Base-by-base conservation (phyloP, 1,140 invertebrate species). In the Pogonomyrmex californicus region DNA sequence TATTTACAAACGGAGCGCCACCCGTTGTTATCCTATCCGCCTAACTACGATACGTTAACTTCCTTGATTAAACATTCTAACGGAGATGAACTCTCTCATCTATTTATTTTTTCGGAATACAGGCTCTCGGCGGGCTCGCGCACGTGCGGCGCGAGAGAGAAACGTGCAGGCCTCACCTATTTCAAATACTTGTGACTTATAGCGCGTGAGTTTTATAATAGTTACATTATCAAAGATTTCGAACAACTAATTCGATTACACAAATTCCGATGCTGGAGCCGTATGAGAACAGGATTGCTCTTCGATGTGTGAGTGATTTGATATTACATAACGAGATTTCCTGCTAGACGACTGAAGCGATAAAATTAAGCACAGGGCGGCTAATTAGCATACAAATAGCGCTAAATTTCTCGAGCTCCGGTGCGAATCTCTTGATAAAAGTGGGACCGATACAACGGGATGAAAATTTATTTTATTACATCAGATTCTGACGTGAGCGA, bases 51-150 rank as follows among this genome's bases (percentile, higher is more conserved):
- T 47, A 71, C 30, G 63, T 77, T 51, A 75, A 76, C 83, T 63
- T 71, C 23, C 7, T 66, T 23, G 86, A 41, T 86, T 75, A 87
- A 79, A 87, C 86, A 86, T 56, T 79, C 66, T 51, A 75, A 70
- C 47, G 51, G 33, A 85, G 36, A 60, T 71, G 44, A 63, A 60
- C 83, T 47, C 83, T 75, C 63, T 38, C 63, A 86, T 78, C 36
- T 87, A 73, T 87, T 87, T 87, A 58, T 86, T 79, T 79, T 78
- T 70, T 49, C 54, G 60, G 10, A 83, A 87, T 58, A 51, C 60
- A 66, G 44, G 47, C 36, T 54, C 38, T 60, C 23, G 38, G 49
- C 44, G 56, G 23, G 23, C 38, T 65, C 56, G 56, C 49, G 47
- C 79, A 62, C 54, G 54, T 73, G 79, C 9, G 68, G 9, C n/a